These are phyloP conservation scores for Tinea pellionella DNA, from an alignment of 2,888 invertebrate species.

Conservation along the genomic window DNA sequence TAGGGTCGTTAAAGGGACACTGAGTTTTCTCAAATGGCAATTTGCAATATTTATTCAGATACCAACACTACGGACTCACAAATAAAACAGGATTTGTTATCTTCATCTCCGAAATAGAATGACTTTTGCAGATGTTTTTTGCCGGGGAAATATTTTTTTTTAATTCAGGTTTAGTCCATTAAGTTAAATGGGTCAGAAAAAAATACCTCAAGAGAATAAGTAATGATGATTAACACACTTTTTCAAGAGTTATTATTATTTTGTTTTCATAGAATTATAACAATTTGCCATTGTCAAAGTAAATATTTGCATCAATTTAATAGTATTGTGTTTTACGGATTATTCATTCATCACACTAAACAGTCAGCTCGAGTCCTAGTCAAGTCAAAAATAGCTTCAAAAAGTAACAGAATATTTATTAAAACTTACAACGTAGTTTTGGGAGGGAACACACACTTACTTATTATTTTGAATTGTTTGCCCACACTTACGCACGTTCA, in stretches of 20 bases:
- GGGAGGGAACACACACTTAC: no score
- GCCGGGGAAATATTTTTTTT: background rate
- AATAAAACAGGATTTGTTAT: slow-evolving; percentile 3
- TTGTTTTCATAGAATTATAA: no score
- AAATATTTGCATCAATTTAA: no score
- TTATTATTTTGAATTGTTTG: no score
- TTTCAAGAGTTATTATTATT: background rate
- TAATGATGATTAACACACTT: background rate
- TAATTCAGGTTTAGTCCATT: slow-evolving; percentile 2
- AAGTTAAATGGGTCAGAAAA: background rate
- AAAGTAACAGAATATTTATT: no score
- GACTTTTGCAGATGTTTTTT: background rate
- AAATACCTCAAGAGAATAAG: background rate
- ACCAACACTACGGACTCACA: slow-evolving; percentile 4
- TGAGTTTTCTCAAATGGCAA: slow-evolving; percentile 9
- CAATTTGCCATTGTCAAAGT: no score
- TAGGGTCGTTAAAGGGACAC: slow-evolving; percentile 3
- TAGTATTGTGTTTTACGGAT: no score
- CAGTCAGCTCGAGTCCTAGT: no score
- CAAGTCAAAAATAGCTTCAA: no score
- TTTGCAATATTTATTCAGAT: slow-evolving; percentile 13
- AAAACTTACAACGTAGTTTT: no score
- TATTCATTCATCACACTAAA: no score
- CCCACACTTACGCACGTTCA: no score
- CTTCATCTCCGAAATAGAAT: background rate